Evolutionary conservation across 1,140 invertebrate genomes (phyloP), one percentile per base, ranked within the genome.

Genomic region (Drosophila ironensis): DNA sequence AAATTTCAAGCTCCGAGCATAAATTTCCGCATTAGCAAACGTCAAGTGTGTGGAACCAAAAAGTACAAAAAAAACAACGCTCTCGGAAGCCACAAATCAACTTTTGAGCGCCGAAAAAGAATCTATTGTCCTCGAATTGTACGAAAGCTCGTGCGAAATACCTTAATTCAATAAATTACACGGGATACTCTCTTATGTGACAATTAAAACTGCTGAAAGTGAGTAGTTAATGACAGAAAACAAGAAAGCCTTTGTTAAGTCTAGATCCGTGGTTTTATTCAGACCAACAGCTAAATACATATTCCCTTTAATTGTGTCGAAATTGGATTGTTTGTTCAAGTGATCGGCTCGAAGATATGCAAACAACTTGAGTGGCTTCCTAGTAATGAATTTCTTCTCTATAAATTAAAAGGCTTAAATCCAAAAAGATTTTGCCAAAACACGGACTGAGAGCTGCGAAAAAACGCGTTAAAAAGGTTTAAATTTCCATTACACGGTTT

Each of bases 21-120:
- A 80, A 78, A 78, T 82, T 78, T 86, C 69, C 64, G 73, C 64
- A 86, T 84, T 84, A 77, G 69, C 42, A 45, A 51, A 35, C 54
- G 57, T 64, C 76, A 78, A 80, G 75, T 63, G 40, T 51, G 28
- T 27, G 42, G 28, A 38, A 35, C 27, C 33, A n/a, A 30, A 69
- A 37, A 28, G 59, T 38, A 46, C 24, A 60, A 33, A 20, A 20
- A 30, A 22, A n/a, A n/a, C n/a, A n/a, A n/a, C n/a, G 30, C 14
- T 16, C 47, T 48, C 61, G 46, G 57, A 82, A 64, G 78, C 73
- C 69, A 70, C 64, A 84, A 73, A 84, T 86, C 80, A 84, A 74
- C 69, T 78, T 78, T 67, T 67, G 66, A 77, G 52, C 48, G 47
- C 59, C 44, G 51, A n/a, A n/a, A n/a, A 63, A 37, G 56, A 59